phyloP scores from a whole-genome alignment of 2,888 invertebrate species.

The Sesia bembeciformis region DNA sequence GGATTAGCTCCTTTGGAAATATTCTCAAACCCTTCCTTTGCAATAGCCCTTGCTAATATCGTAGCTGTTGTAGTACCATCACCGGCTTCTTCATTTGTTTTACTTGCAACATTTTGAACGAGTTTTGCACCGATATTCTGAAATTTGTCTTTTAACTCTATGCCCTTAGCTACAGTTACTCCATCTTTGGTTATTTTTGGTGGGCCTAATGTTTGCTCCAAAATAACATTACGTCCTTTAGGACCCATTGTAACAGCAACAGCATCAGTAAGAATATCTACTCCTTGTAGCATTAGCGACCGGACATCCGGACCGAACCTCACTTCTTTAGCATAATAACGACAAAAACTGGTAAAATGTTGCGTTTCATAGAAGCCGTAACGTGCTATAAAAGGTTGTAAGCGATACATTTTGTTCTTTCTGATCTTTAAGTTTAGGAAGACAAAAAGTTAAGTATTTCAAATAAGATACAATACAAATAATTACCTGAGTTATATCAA shows the following conservation, averaged over 20 bases:
- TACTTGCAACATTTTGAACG: slow-evolving; percentile 99
- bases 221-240: slow-evolving; percentile 97
- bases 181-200: slow-evolving; percentile 99
- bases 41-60: slow-evolving; percentile 96
- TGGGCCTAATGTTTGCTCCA: slow-evolving; percentile 98
- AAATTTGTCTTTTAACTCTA: slow-evolving; percentile 97
- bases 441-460: too few relatives aligned
- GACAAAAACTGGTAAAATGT: slow-evolving; percentile 1
- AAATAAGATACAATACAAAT: too few relatives aligned
- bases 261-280: slow-evolving; percentile 97
- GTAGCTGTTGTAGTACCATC: slow-evolving; percentile 99
- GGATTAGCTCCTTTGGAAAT: slow-evolving; percentile 98
- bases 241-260: slow-evolving; percentile 99
- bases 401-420: too few relatives aligned
- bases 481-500: too few relatives aligned
- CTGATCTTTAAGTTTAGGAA: too few relatives aligned
- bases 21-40: slow-evolving; percentile 98
- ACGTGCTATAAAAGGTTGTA: too few relatives aligned
- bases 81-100: slow-evolving; percentile 99
- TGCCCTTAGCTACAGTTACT: slow-evolving; percentile 98
- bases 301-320: slow-evolving; percentile 97
- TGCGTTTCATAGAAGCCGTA: too few relatives aligned
- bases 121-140: slow-evolving; percentile 98
- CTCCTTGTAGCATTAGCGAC: slow-evolving; percentile 96
- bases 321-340: slow-evolving; percentile 91